Evolutionary conservation across 2,113 vertebrate species (phyloP).

Genomic region (Erpornis zantholeuca): DNA sequence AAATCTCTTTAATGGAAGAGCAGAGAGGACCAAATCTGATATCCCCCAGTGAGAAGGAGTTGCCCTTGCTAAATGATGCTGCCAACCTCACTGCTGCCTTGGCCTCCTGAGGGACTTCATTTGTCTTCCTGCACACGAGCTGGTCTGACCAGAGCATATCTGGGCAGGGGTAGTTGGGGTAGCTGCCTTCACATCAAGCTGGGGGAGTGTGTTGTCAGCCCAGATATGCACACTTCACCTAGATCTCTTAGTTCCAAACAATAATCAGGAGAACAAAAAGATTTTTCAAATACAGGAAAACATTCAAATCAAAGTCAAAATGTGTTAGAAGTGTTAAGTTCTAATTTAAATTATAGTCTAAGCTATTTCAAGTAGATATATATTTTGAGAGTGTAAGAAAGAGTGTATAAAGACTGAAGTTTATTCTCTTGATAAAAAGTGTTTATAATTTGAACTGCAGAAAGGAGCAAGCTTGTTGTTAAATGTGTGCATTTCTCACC

Average conservation of each 20-base stretch:
- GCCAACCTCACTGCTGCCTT: background rate
- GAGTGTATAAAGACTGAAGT: background rate
- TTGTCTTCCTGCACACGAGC: background rate
- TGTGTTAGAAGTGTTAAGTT: background rate
- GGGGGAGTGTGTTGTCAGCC: background rate
- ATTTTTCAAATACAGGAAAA: background rate
- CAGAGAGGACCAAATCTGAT: background rate
- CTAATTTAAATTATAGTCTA: background rate
- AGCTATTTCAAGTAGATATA: background rate
- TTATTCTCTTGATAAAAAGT: background rate
- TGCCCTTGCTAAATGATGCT: background rate
- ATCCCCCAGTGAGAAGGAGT: background rate
- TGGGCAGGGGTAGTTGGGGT: background rate
- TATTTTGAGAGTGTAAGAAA: background rate
- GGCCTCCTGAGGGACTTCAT: fast-evolving
- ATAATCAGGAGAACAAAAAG: background rate
- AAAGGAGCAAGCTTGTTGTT: background rate
- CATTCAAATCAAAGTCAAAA: background rate
- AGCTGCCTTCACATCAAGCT: background rate
- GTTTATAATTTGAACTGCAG: background rate
- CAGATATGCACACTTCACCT: background rate
- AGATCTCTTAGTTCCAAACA: background rate
- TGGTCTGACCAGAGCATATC: background rate
- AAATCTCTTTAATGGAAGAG: background rate
- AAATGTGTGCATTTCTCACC: background rate